Conservation (phyloP, 1,140 invertebrate species). For the Pachypsylla venusta region DNA sequence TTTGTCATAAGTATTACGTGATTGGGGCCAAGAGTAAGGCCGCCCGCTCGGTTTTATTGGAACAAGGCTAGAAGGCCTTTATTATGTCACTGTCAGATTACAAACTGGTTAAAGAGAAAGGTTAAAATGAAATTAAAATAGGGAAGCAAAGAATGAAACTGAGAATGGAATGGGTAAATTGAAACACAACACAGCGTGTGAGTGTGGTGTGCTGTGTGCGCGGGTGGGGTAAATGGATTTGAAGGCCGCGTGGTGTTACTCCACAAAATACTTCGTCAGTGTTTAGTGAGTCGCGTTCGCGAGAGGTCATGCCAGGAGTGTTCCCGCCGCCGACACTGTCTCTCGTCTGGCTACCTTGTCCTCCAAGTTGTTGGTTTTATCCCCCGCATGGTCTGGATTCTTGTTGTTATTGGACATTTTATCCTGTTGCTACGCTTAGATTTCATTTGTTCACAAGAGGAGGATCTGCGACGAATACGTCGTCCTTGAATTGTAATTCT, state of each 20-base stretch:
- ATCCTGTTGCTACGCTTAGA: not conserved
- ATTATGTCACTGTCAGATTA: not conserved
- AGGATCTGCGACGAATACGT: not conserved
- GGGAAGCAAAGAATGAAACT: not conserved
- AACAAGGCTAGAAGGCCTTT: constrained; percentile 6
- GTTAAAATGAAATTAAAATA: too few relatives aligned
- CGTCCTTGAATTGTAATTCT: not conserved
- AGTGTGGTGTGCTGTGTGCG: not conserved
- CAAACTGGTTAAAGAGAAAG: not conserved
- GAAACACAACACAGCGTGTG: not conserved
- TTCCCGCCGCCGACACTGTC: not conserved
- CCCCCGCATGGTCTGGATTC: not conserved
- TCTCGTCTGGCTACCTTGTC: constrained; percentile 5
- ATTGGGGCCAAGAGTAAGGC: constrained; percentile 7
- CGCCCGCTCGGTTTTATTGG: not conserved
- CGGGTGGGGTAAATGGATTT: constrained; percentile 1
- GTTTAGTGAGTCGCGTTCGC: not conserved
- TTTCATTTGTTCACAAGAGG: not conserved
- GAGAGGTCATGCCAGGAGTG: constrained; percentile 4
- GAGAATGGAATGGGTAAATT: not conserved
- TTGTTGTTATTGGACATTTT: constrained; percentile 2
- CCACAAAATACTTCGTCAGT: not conserved
- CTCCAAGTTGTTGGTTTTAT: not conserved
- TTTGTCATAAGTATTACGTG: not conserved
- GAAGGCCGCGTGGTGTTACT: constrained; percentile 7